Base-by-base conservation (phyloP, 2,888 invertebrate species). In the Ferdinandea cuprea region DNA sequence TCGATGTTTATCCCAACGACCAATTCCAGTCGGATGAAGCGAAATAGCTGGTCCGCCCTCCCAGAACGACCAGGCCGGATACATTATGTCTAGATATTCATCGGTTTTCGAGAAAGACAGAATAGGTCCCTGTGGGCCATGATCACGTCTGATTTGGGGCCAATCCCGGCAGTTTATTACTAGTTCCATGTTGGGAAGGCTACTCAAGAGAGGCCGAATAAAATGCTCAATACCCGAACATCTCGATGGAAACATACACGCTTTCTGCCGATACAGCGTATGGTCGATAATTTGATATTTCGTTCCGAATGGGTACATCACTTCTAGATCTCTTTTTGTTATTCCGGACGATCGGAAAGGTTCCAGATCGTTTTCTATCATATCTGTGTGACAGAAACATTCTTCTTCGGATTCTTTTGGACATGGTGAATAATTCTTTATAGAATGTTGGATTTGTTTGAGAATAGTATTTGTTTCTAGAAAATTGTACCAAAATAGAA, bases 21-120 rank as follows among this genome's bases (percentile, higher is more conserved):
- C 99, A 85, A 99, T 94, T 17, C 99, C 99, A 65, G 94, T 95
- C 0, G 99, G 99, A 91, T 98, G 98, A 8, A 98, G 91, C 37
- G 95, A 94, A 86, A 99, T 98, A 0, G 99, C 98, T 11, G 99
- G 99, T 0, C 99, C 99, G 25, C 99, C 99, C 91, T 97, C 97
- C 98, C 98, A 98, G 91, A 99, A 99, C 42, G 97, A 95, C 99
- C 99, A 99, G 0, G 98, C 96, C 0, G 99, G 99, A 89, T 96
- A 97, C 94, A 96, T 96, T 80, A 99, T 97, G 89, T 99, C 99
- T 89, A 93, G 93, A 91, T 97, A 96, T 35, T 96, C 94, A 44
- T 90, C 88, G 0, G 96, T 92, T 86, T 98, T 99, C 90, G 98
- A 98, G 89, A 99, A 99, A 2, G 98, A 99, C 89, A 99, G 95